A percentile compares a stretch with the other conserved stretches of the same genome.
These are phyloP conservation scores for Pterocles gutturalis DNA, from an alignment of 2,113 vertebrate species.

Conservation along the genomic window DNA sequence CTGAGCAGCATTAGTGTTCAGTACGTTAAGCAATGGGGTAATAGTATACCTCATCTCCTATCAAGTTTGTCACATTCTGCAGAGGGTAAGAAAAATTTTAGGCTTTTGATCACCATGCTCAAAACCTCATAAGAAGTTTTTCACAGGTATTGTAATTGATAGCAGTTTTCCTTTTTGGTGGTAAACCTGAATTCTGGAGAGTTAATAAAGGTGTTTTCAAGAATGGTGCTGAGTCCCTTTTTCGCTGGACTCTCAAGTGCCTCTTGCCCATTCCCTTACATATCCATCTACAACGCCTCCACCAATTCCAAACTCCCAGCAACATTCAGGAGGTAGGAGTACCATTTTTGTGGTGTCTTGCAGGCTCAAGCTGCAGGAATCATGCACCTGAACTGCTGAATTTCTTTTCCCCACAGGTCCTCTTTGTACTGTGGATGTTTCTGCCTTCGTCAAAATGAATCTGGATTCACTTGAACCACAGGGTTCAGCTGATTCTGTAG, in stretches of 20 bases:
- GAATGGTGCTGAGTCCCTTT: not conserved
- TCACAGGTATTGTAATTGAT: not conserved
- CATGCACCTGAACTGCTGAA: not conserved
- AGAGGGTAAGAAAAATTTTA: not conserved
- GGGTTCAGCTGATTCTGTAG: not conserved
- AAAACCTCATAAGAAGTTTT: not conserved
- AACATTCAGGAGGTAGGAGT: not conserved
- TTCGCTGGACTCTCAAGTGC: not conserved
- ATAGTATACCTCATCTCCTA: not conserved
- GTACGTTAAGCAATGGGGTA: not conserved
- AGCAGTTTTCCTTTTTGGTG: slow-evolving; percentile 8
- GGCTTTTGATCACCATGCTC: not conserved
- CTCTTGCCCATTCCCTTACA: not conserved
- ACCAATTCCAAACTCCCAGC: not conserved
- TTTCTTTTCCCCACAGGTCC: not conserved
- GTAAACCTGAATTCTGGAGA: not conserved
- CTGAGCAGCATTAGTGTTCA: not conserved
- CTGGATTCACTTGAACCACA: not conserved
- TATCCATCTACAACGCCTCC: not conserved
- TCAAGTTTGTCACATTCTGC: not conserved
- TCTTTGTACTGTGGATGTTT: not conserved
- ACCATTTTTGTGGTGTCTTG: not conserved
- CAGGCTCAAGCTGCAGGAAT: not conserved
- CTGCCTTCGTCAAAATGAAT: not conserved
- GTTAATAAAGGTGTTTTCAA: slow-evolving; percentile 55